Evolutionary conservation across 2,113 vertebrate genomes (phyloP).

Genomic region (Tychaedon coryphoeus): DNA sequence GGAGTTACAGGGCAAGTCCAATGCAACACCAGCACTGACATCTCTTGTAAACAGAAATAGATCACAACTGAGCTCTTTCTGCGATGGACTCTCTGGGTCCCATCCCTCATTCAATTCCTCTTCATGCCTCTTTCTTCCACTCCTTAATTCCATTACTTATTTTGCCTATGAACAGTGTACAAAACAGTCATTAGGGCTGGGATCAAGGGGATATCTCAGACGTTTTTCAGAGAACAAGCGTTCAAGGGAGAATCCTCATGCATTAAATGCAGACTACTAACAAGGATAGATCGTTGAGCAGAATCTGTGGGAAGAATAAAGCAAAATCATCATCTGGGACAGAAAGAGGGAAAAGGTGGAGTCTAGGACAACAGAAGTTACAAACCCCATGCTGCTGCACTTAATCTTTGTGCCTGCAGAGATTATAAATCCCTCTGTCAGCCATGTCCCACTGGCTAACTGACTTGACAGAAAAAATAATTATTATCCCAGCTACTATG

Average conservation of each 20-base stretch:
- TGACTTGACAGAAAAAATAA: background rate
- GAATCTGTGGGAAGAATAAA: background rate
- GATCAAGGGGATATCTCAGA: background rate
- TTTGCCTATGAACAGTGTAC: background rate
- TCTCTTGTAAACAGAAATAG: background rate
- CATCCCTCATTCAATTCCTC: background rate
- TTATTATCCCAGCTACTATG: background rate
- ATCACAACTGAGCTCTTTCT: background rate
- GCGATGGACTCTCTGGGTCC: accelerated
- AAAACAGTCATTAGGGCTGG: background rate
- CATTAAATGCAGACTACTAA: background rate
- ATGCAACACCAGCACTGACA: background rate
- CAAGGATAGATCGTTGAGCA: background rate
- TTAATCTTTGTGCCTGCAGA: background rate
- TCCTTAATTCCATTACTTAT: background rate
- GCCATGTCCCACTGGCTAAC: background rate
- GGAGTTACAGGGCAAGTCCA: background rate
- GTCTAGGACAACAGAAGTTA: background rate
- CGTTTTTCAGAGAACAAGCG: background rate
- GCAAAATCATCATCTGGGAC: background rate
- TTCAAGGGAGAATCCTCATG: background rate
- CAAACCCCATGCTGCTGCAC: background rate
- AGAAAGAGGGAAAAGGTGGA: background rate
- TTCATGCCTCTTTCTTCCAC: background rate
- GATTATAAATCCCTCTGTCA: background rate